phyloP scores from a whole-genome alignment of 2,888 invertebrate species.

The Chorisops tibialis region DNA sequence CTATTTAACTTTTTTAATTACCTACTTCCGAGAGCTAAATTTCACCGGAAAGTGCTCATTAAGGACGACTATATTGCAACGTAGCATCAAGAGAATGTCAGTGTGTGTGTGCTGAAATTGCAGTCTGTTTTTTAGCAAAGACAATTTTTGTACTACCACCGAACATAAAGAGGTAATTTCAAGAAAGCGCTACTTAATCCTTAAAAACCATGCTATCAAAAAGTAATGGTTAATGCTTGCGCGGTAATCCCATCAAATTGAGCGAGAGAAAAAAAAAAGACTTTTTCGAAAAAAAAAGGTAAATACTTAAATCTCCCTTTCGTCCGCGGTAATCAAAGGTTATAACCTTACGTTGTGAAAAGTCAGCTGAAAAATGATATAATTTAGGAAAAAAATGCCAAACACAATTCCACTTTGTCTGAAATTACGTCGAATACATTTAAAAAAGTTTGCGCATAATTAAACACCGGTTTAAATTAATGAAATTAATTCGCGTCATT shows the following conservation, averaged over 20 bases:
- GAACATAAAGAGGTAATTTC: no score
- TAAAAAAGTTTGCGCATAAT: slow-evolving; percentile 35
- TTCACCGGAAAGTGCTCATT: slow-evolving; percentile 24
- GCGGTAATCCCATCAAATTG: no score
- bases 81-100: slow-evolving; percentile 7
- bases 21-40: slow-evolving; percentile 24
- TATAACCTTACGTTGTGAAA: not conserved
- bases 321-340: no score
- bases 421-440: slow-evolving; percentile 34
- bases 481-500: slow-evolving; percentile 35
- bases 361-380: slow-evolving; percentile 30
- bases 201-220: no score
- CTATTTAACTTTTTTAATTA: slow-evolving; percentile 24
- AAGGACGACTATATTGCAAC: slow-evolving; percentile 16
- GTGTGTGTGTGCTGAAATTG: slow-evolving; percentile 7
- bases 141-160: not conserved
- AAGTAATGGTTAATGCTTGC: no score
- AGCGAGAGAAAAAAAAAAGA: no score
- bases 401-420: slow-evolving; percentile 33
- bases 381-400: slow-evolving; percentile 34
- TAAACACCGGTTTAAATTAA: slow-evolving; percentile 35
- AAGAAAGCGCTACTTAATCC: no score
- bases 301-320: no score
- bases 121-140: slow-evolving; percentile 5
- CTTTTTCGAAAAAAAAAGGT: no score